A percentile compares a stretch with the other conserved stretches of the same genome.
Evolutionary conservation across 2,113 vertebrate genomes (phyloP).

Genomic region (Eolophus roseicapilla): DNA sequence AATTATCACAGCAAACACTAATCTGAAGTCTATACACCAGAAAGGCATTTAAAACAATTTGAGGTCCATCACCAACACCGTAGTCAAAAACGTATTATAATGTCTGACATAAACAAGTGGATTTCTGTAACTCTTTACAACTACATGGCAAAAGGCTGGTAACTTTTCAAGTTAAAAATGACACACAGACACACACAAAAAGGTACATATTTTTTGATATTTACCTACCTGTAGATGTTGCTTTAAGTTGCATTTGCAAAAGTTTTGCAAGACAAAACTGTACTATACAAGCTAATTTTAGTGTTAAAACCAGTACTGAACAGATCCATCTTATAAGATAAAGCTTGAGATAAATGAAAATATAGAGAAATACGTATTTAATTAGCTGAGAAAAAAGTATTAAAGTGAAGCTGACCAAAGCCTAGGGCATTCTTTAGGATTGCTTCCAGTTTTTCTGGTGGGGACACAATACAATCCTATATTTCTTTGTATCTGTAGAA

Average conservation of each 20-base stretch:
- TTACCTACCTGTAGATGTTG: not conserved
- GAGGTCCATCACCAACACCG: not conserved
- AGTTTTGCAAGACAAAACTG: not conserved
- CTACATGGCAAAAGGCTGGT: not conserved
- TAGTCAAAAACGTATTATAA: not conserved
- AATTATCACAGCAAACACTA: not conserved
- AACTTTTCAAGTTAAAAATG: not conserved
- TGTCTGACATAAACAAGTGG: not conserved
- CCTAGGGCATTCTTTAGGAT: not conserved
- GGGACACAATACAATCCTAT: not conserved
- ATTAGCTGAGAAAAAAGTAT: not conserved
- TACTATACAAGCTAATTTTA: not conserved
- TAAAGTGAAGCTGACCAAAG: not conserved
- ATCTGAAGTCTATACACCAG: not conserved
- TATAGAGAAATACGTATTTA: not conserved
- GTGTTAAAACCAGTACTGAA: not conserved
- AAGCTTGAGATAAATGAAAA: not conserved
- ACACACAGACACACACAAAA: not conserved
- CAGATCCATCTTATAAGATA: not conserved
- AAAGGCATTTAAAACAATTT: not conserved
- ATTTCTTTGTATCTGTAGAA: not conserved
- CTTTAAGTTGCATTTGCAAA: not conserved
- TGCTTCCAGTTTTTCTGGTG: not conserved
- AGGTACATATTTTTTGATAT: not conserved
- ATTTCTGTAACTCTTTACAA: not conserved